A percentile compares a stretch with the other conserved stretches of the same genome.
These are phyloP conservation scores for Penaeus vannamei DNA, from an alignment of 1,140 invertebrate species.

Conservation along the genomic window DNA sequence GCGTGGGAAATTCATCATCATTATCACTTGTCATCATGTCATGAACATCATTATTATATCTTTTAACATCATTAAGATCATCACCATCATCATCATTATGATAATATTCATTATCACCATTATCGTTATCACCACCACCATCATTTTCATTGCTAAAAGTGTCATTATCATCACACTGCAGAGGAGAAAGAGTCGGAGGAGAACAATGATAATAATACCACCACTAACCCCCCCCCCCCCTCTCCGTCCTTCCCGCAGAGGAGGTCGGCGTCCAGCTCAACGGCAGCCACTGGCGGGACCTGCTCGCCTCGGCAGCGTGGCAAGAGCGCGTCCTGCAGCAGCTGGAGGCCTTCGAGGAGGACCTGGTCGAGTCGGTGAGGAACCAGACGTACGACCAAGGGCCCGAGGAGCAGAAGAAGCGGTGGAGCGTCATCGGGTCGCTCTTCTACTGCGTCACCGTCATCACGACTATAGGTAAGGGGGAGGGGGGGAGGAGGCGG, in stretches of 20 bases:
- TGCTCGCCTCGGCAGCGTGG: constrained; percentile 74
- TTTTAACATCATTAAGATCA: too few species aligned
- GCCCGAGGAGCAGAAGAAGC: constrained; percentile 71
- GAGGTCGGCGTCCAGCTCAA: constrained; percentile 1
- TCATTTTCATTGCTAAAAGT: too few species aligned
- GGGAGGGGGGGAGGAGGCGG: background rate
- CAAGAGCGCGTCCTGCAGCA: constrained; percentile 82
- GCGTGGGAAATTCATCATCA: too few species aligned
- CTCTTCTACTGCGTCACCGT: constrained; percentile 86
- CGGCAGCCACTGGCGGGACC: constrained; percentile 22
- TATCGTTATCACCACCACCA: too few species aligned
- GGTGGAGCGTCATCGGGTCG: constrained; percentile 85
- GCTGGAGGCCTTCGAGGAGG: constrained; percentile 82
- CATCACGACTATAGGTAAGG: constrained; percentile 85
- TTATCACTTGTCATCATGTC: too few species aligned
- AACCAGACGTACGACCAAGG: constrained; percentile 73
- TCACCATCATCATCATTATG: too few species aligned
- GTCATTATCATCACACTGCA: too few species aligned
- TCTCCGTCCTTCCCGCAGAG: background rate
- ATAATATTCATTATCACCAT: too few species aligned
- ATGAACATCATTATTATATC: too few species aligned
- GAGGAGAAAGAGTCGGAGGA: too few species aligned
- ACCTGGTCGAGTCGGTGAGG: constrained; percentile 82
- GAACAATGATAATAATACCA: too few species aligned
- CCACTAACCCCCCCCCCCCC: too few species aligned